These are phyloP conservation scores for Lumbricus terrestris DNA, from an alignment of 2,888 invertebrate species.

Conservation along the genomic window DNA sequence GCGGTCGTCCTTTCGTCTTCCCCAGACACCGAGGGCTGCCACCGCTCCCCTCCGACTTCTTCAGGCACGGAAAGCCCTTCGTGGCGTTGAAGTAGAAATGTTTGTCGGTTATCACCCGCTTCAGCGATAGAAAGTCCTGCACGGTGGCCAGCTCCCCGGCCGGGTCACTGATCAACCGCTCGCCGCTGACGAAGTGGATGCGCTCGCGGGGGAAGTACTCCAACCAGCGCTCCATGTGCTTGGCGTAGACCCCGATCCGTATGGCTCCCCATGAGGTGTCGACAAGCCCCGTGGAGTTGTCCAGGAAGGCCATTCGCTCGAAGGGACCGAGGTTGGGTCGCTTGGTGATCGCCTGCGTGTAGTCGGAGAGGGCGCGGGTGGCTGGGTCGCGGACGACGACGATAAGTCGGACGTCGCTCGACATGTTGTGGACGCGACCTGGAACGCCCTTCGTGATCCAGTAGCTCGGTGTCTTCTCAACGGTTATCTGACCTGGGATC, in stretches of 20 bases:
- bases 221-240: constrained; percentile 86
- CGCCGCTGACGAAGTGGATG: constrained; percentile 82
- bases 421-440: constrained; percentile 88
- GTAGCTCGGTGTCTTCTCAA: constrained; percentile 96
- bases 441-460: constrained; percentile 96
- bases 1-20: constrained; percentile 81
- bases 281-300: constrained; percentile 53
- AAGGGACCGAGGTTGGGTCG: constrained; percentile 45
- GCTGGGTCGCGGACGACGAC: constrained; percentile 94
- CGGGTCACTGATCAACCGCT: constrained; percentile 53
- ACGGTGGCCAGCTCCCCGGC: constrained; percentile 50
- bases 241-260: constrained; percentile 56
- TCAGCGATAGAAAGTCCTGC: constrained; percentile 53
- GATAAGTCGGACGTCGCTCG: constrained; percentile 81
- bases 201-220: constrained; percentile 87
- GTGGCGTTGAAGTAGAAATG: constrained; percentile 96
- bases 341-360: constrained; percentile 79
- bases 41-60: constrained; percentile 33
- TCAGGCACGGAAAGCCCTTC: constrained; percentile 87
- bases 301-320: constrained; percentile 56
- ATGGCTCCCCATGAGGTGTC: constrained; percentile 60
- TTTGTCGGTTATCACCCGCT: constrained; percentile 61
- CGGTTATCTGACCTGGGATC: constrained; percentile 85
- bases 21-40: constrained; percentile 70
- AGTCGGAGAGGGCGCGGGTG: constrained; percentile 94